phyloP scores from a whole-genome alignment of 2,888 invertebrate genomes.

The Drosophila demipolita region DNA sequence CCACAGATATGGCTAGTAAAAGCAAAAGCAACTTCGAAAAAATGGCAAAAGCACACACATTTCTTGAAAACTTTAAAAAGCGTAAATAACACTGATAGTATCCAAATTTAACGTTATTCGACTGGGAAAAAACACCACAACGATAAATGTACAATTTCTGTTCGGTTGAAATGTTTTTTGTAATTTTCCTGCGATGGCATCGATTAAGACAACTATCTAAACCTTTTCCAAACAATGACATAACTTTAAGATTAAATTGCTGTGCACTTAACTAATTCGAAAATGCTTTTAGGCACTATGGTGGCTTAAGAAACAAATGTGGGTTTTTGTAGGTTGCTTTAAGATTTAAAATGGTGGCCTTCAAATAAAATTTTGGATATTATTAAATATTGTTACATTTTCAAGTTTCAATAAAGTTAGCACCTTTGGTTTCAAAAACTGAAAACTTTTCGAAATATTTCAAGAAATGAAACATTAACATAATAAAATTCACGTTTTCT shows the following conservation, averaged over 20 bases:
- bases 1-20: slow-evolving; percentile 11
- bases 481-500: slow-evolving; percentile 16
- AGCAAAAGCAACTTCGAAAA: slow-evolving; percentile 16
- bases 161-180: neutral
- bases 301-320: neutral
- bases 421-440: slow-evolving; percentile 10
- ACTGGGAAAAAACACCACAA: neutral
- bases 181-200: neutral
- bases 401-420: slow-evolving; percentile 12
- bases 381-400: neutral
- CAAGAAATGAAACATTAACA: slow-evolving; percentile 21
- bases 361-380: neutral
- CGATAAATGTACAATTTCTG: neutral
- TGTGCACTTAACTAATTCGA: slow-evolving; percentile 11
- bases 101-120: neutral
- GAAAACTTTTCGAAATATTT: slow-evolving; percentile 25
- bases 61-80: slow-evolving; percentile 18
- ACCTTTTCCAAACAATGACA: neutral
- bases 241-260: neutral
- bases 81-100: neutral
- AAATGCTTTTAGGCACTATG: slow-evolving; percentile 39
- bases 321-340: neutral
- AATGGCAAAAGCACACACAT: neutral
- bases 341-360: neutral
- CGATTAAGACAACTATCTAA: neutral